phyloP scores from a whole-genome alignment of 2,113 vertebrate species.

The Maccullochella peelii region DNA sequence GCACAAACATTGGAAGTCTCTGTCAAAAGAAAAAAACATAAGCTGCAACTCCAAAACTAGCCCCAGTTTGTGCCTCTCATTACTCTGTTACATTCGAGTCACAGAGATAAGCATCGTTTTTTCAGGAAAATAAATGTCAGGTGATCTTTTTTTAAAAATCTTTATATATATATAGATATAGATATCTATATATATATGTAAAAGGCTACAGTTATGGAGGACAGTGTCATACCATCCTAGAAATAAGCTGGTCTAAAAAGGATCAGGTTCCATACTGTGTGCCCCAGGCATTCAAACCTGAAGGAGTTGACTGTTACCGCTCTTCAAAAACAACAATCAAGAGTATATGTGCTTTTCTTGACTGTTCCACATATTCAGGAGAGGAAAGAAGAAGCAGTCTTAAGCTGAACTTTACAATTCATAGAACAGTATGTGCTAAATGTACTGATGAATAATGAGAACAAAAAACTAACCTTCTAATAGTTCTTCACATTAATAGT shows the following conservation, averaged over 20 bases:
- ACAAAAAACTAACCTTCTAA: not conserved
- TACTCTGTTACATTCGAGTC: slow-evolving; percentile 5
- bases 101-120: not conserved
- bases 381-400: not conserved
- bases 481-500: not conserved
- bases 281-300: slow-evolving; percentile 15
- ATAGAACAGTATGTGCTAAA: not conserved
- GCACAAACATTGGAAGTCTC: not conserved
- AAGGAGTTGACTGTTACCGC: slow-evolving; percentile 30
- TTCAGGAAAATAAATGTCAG: not conserved
- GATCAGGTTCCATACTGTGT: slow-evolving; percentile 13
- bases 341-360: not conserved
- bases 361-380: slow-evolving; percentile 9
- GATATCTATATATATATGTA: too few relatives aligned
- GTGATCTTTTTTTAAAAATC: too few relatives aligned
- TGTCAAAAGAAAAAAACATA: not conserved
- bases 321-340: slow-evolving; percentile 10
- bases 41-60: not conserved
- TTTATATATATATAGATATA: too few relatives aligned
- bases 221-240: not conserved
- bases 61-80: slow-evolving; percentile 3
- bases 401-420: not conserved
- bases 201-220: not conserved
- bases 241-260: slow-evolving; percentile 7
- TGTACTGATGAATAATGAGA: not conserved